Conservation (phyloP, 2,113 vertebrate species). For the Raja brachyura region DNA sequence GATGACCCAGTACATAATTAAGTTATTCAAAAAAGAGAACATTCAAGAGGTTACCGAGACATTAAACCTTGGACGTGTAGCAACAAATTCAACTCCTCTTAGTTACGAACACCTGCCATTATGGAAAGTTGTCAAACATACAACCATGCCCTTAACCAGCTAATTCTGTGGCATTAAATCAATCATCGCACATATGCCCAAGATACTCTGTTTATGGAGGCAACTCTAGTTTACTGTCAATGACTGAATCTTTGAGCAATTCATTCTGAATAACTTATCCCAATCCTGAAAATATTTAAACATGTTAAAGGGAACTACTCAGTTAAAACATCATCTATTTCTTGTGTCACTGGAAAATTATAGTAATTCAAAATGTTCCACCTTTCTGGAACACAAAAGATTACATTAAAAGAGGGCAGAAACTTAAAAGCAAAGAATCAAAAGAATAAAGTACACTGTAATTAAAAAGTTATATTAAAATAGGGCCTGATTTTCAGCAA, state of each 20-base stretch:
- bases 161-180: neutral
- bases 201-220: neutral
- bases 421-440: conserved; percentile 23
- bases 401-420: conserved; percentile 1
- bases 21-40: neutral
- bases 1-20: neutral
- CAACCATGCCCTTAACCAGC: neutral
- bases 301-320: neutral
- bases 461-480: conserved; percentile 22
- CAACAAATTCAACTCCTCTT: neutral
- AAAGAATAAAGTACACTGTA: neutral
- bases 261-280: neutral
- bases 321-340: neutral
- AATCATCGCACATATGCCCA: neutral
- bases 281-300: neutral
- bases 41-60: neutral
- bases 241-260: neutral
- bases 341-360: neutral
- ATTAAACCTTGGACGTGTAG: neutral
- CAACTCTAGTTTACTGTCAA: neutral
- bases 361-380: neutral
- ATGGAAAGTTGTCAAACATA: neutral
- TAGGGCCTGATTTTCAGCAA: conserved; percentile 31
- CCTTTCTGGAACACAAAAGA: neutral
- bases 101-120: neutral